Evolutionary conservation across 1,140 invertebrate genomes (phyloP), one percentile per base, ranked within the genome.

Genomic region (Eumaeus atala): DNA sequence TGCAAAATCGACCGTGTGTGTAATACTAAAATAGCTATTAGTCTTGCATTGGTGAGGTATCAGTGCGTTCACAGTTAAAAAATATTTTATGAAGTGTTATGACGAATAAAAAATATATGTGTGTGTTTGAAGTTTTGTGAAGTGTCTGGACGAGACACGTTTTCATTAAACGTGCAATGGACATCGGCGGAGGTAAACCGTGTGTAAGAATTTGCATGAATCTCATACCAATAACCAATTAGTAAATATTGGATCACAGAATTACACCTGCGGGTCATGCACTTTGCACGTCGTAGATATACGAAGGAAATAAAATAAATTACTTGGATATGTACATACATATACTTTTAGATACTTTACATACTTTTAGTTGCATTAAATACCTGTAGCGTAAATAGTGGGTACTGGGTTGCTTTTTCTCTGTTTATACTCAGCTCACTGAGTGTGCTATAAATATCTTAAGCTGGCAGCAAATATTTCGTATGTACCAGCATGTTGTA

Each of bases 131-230:
- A 73, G 69, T 66, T 74, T 63, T 67, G 72, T 73, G 75, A 76
- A 73, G 73, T 75, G 73, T 77, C 72, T 64, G 66, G 61, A 63
- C 66, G 69, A 66, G 70, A 61, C 63, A 58, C 67, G 64, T 65
- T 73, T 64, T 58, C 70, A 62, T 57, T 64, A 67, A 66, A 69
- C 58, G 70, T 75, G 81, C 73, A 68, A 86, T 86, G 83, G 83
- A 84, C 74, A 71, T 72, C 78, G 68, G 67, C 76, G 81, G 81
- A 86, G 83, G 83, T 86, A 86, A 84, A 74, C 67, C 58, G 67
- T 70, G 72, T 74, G 64, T 73, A 64, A 71, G 62, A 69, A 70
- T 66, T 59, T 79, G 82, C 78, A 84, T 85, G 82, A 72, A 55
- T 65, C 66, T 67, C 59, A 56, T 69, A 60, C 66, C 56, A 54